Base-by-base conservation (phyloP, 2,888 invertebrate genomes). In the Zaprionus lineosus region DNA sequence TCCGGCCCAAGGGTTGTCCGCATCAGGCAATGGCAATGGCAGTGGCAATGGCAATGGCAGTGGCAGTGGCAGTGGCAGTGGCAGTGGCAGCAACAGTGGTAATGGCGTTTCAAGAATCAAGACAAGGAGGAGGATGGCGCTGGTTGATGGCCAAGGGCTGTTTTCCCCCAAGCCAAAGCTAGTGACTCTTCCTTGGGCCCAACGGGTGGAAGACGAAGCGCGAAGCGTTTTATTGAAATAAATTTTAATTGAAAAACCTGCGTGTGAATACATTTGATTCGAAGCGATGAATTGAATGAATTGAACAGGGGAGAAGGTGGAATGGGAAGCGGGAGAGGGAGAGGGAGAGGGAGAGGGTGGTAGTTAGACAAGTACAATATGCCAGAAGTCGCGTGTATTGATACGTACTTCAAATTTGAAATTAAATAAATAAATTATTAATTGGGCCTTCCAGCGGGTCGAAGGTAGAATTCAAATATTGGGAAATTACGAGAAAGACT, bases 181-280 rank as follows among this genome's bases (percentile, higher is more conserved):
- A 24, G 24, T 34, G 11, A 24, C 15, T 33, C 29, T 12, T 39
- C 16, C 7, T 16, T 18, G 19, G 48, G 53, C 68, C 81, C 81
- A 77, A 81, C 76, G 82, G 39, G 58, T 36, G 59, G 34, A 21
- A 21, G 62, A 59, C 24, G 51, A 26, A 48, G 28, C 41, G 53
- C 39, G 53, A 74, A 68, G 63, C 63, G 61, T 69, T 86, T 83
- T 76, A 81, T 81, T 79, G 71, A 62, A 86, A 86, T 83, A 85
- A 78, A 79, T 70, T 66, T 81, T 82, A 86, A 86, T 85, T 83
- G 76, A 76, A 83, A 63, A 59, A 75, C 76, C 67, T 71, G 72
- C 50, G 67, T 63, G 46, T 68, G 72, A 70, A 74, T 82, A 77
- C 43, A 81, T 76, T 78, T 65, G 50, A 34, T 9, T 24, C 4